Evolutionary conservation across 2,888 invertebrate genomes (phyloP), one percentile per base, ranked within the genome.

Genomic region (Timema cristinae): DNA sequence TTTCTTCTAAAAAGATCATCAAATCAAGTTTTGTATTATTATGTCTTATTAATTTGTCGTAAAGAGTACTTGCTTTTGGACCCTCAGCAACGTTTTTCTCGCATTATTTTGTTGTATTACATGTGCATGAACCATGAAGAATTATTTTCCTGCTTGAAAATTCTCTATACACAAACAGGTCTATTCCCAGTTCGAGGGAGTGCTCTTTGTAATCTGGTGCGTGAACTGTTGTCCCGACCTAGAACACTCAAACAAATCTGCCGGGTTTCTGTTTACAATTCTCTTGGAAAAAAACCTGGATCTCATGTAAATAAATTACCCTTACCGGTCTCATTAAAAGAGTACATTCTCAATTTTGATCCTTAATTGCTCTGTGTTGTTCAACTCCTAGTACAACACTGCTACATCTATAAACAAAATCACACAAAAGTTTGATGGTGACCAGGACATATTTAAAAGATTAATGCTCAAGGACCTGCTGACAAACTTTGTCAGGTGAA

Each of bases 221-320:
- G 88, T 76, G 85, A 87, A 69, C 81, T 91, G 76, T 87, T 88
- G 77, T 87, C 88, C 54, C 84, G 86, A 74, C 91, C 92, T 10
- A 84, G 91, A 63, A 87, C 86, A 74, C 83, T 92, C n/a, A 90
- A 91, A 79, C 91, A 91, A 81, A 87, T 91, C 73, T 86, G 90
- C 63, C 85, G 92, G 32, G 88, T 90, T 69, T 84, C 86, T 76
- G 90, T 92, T 74, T 90, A 91, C 79, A 87, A 88, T 77, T 86
- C 89, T 69, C 80, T 92, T 75, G 84, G 86, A 74, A 83, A 89
- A 67, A 85, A 87, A 78, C 84, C 91, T 70, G 90, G 89, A n/a
- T 84, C 86, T 75, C 85, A 86, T 78, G 85, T 90, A 68, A 88
- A 86, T 79, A 87, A 89, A 79, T 82, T 92, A 76, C 90, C 89